Evolutionary conservation across 2,797 vertebrate species (phyloP).

Genomic region (Alcedo atthis): DNA sequence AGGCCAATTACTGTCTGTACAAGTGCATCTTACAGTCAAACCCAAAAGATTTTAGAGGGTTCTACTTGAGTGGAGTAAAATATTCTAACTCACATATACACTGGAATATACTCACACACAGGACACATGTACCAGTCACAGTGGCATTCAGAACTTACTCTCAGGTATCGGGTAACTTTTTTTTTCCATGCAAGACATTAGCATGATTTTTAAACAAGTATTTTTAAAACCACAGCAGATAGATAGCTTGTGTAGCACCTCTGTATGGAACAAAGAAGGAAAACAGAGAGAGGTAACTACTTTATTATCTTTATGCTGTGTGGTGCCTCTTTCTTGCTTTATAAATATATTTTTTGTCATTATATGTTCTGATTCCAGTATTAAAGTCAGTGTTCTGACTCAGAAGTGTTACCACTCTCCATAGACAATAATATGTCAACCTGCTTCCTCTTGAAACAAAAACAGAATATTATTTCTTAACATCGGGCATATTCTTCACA

Average conservation of each 20-base stretch:
- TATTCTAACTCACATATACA: background rate
- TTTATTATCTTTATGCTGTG: background rate
- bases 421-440: background rate
- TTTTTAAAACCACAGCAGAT: background rate
- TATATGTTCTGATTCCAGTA: conserved; percentile 1
- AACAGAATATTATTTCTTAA: conserved; percentile 22
- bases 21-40: conserved; percentile 81
- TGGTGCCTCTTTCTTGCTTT: background rate
- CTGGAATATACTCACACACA: background rate
- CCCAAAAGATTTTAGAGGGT: conserved; percentile 72
- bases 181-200: background rate
- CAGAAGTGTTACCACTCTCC: conserved; percentile 1
- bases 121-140: background rate
- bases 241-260: background rate
- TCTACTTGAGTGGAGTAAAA: conserved; percentile 17
- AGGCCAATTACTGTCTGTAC: conserved; percentile 93
- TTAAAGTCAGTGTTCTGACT: background rate
- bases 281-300: background rate
- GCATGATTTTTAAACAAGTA: background rate
- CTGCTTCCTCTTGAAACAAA: conserved; percentile 6
- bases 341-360: conserved; percentile 10
- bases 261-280: background rate
- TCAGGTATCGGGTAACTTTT: background rate
- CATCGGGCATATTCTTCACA: conserved; percentile 44
- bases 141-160: background rate